Base-by-base conservation (phyloP, 2,888 invertebrate species). In the Sminthurides aquaticus region DNA sequence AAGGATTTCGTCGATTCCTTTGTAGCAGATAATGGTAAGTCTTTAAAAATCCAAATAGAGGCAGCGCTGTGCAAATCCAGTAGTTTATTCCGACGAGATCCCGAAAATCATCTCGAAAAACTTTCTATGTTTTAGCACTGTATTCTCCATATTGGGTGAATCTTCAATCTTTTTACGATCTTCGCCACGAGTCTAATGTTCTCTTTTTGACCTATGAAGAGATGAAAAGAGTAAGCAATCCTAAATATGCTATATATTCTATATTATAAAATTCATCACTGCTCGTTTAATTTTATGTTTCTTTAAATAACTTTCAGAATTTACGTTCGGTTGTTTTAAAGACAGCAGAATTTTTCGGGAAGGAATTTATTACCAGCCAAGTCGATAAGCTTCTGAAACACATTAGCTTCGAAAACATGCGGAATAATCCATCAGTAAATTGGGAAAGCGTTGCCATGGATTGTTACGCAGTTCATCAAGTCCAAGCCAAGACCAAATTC, bases 191-290 rank as follows among this genome's bases (percentile, higher is more conserved):
- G 60, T 81, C 85, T 0, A 89, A 91, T 75, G 79, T 91, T 1
- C 80, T 91, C 5, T 88, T 90, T 77, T 80, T 91, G 57, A 88
- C 86, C 74, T 91, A 89, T 76, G 91, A 91, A 80, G 89, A 91
- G 66, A 86, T 91, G 85, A 87, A 88, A 75, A 82, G 80, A 61
- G 80, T 80, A 71, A 48, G 60, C 22, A 27, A 49, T n/a, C n/a
- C n/a, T n/a, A n/a, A n/a, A 29, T 49, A 62, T 54, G 1, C n/a
- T 20, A 54, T 15, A 8, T 5, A 54, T 20, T 15, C n/a, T 22
- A 15, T 54, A 15, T 54, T 20, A 11, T 8, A 22, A 54, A 54
- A 22, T 8, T 8, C 18, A 8, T 11, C 18, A 43, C 8, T n/a
- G n/a, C n/a, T n/a, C n/a, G n/a, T n/a, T n/a, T n/a, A n/a, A n/a